These are phyloP conservation scores for Chironomus striatipennis DNA, from an alignment of 1,140 invertebrate species.

Conservation along the genomic window DNA sequence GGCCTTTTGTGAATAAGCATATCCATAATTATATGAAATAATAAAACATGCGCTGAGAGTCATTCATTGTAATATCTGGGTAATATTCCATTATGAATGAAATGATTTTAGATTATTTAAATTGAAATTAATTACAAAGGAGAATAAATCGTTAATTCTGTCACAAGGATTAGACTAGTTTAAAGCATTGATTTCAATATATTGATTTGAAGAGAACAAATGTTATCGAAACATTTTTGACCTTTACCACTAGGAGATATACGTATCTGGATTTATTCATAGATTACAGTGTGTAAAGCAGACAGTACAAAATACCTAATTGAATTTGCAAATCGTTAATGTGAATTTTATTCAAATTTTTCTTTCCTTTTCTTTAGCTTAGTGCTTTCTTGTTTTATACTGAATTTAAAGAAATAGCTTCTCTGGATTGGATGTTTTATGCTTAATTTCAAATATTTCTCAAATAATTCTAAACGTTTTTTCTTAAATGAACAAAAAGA, in stretches of 20 bases:
- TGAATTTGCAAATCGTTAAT: constrained; percentile 15
- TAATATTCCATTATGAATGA: no score
- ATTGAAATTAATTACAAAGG: constrained; percentile 16
- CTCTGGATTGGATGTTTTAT: no score
- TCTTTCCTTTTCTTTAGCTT: neutral
- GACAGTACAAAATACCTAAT: neutral
- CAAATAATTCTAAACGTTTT: no score
- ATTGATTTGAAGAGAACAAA: no score
- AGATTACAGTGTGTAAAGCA: no score
- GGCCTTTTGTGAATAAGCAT: neutral
- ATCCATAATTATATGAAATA: neutral
- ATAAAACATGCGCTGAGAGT: neutral
- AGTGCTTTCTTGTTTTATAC: neutral
- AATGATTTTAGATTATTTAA: neutral
- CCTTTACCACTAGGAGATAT: no score
- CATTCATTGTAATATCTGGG: neutral
- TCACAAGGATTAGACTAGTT: neutral
- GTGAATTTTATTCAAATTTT: constrained; percentile 20
- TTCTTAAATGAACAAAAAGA: neutral
- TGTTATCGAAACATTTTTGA: no score
- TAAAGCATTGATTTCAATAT: neutral
- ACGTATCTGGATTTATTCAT: no score
- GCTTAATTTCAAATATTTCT: no score
- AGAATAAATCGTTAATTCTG: neutral
- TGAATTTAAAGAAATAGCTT: no score